phyloP scores from a whole-genome alignment of 2,888 invertebrate species.

The Himalopsyche anomala region DNA sequence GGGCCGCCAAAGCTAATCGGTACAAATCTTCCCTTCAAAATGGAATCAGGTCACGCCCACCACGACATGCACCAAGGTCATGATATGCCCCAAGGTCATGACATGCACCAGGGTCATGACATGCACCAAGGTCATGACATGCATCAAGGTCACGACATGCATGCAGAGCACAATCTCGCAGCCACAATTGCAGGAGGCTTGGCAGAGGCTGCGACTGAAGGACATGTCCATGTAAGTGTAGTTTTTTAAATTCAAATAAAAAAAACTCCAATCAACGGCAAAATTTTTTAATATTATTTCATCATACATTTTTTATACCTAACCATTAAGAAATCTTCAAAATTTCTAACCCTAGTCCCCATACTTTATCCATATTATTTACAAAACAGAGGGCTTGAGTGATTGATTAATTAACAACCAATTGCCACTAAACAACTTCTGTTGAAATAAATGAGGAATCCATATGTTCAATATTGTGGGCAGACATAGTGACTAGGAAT shows the following conservation, averaged over 20 bases:
- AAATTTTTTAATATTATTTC: background rate
- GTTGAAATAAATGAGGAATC: too few species aligned
- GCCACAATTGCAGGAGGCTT: slow-evolving; percentile 45
- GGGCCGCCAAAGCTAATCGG: background rate
- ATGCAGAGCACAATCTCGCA: slow-evolving; percentile 50
- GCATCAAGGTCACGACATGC: slow-evolving; percentile 55
- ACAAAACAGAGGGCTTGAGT: too few species aligned
- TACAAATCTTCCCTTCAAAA: background rate
- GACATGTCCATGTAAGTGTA: slow-evolving; percentile 47
- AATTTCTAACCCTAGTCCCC: too few species aligned
- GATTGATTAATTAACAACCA: too few species aligned
- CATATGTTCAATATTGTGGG: too few species aligned
- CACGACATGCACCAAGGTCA: slow-evolving; percentile 47
- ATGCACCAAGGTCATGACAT: slow-evolving; percentile 57
- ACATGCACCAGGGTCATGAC: slow-evolving; percentile 57
- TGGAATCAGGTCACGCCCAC: slow-evolving; percentile 31
- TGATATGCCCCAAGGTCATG: slow-evolving; percentile 49
- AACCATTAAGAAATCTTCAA: too few species aligned
- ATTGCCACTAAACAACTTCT: too few species aligned
- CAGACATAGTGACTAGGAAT: too few species aligned
- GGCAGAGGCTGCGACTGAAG: slow-evolving; percentile 8
- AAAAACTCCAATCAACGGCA: background rate
- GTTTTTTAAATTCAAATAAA: background rate
- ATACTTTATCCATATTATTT: too few species aligned
- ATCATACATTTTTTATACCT: too few species aligned